These are phyloP conservation scores for Dreissena polymorpha DNA, from an alignment of 1,140 invertebrate genomes.

Conservation along the genomic window DNA sequence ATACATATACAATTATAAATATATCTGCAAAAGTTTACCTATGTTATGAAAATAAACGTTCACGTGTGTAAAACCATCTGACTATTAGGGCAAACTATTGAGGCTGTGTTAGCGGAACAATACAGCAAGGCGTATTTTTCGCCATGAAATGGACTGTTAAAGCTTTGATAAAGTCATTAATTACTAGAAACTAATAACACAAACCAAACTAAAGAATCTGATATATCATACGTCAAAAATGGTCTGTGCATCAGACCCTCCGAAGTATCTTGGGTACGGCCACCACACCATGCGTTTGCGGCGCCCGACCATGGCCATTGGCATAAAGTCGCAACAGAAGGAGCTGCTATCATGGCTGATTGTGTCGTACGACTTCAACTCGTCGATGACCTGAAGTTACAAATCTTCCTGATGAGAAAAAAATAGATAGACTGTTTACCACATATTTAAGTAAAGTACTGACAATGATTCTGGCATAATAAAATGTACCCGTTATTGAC, in stretches of 20 bases:
- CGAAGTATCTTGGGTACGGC: conserved; percentile 68
- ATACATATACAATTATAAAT: too few species aligned
- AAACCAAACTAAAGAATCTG: too few species aligned
- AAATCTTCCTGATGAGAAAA: not conserved
- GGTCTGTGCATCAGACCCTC: conserved; percentile 69
- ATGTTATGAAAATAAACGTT: too few species aligned
- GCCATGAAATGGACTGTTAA: too few species aligned
- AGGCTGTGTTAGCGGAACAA: too few species aligned
- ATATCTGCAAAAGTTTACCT: too few species aligned
- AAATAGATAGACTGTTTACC: not conserved
- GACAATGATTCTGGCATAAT: not conserved
- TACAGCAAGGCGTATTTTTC: too few species aligned
- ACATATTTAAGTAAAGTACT: not conserved
- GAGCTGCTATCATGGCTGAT: conserved; percentile 52
- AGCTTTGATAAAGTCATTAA: too few species aligned
- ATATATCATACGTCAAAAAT: conserved; percentile 63
- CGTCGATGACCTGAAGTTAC: conserved; percentile 82
- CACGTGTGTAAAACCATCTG: too few species aligned
- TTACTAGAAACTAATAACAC: too few species aligned
- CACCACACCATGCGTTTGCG: conserved; percentile 69
- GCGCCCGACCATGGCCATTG: conserved; percentile 22
- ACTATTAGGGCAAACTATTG: too few species aligned
- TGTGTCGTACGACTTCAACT: conserved; percentile 85
- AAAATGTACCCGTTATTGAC: not conserved
- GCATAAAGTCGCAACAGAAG: conserved; percentile 58